Base-by-base conservation (phyloP, 2,113 vertebrate species). In the Grallaria varia region DNA sequence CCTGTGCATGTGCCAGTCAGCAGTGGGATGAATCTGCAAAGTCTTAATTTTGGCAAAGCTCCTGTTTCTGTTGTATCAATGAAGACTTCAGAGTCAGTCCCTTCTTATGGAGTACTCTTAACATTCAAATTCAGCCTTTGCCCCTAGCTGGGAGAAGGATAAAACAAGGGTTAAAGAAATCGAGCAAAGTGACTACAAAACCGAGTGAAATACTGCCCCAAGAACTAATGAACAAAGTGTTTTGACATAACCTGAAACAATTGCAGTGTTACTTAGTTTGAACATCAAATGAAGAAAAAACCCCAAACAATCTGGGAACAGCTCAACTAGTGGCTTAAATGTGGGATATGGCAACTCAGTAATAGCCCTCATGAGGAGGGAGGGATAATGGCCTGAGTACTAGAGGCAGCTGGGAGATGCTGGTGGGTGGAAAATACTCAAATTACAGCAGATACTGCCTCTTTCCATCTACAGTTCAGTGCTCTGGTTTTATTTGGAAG, bases 221-320 rank as follows among this genome's bases (percentile, higher is more conserved):
- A 59, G 88, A 93, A 39, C 40, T 86, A 63, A 58, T 73, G 42
- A 87, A 55, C 55, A 7, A 60, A 92, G 35, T 44, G 42, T 86
- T 95, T 74, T 89, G 88, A 78, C 56, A 27, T 55, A 89, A 90
- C 27, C 55, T 89, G 88, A 92, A 93, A 86, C 39, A 77, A 66
- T 9, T 92, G 59, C 6, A 2, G 3, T 39, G 25, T 50, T 91
- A 50, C 88, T 93, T 50, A 80, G 40, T 47, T 93, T 83, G 59
- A 66, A 73, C 55, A 78, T n/a, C 25, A 77, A 35, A 67, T 52
- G 35, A 42, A 84, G 49, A 8, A 67, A 84, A 84, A 81, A 72
- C 9, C 56, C 22, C 56, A 3, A 6, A n/a, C 8, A 2, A 12
- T 58, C 66, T 62, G 30, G 42, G 44, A 82, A 49, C 22, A 87